phyloP scores from a whole-genome alignment of 1,140 invertebrate genomes.

The Drosophila aff. region DNA sequence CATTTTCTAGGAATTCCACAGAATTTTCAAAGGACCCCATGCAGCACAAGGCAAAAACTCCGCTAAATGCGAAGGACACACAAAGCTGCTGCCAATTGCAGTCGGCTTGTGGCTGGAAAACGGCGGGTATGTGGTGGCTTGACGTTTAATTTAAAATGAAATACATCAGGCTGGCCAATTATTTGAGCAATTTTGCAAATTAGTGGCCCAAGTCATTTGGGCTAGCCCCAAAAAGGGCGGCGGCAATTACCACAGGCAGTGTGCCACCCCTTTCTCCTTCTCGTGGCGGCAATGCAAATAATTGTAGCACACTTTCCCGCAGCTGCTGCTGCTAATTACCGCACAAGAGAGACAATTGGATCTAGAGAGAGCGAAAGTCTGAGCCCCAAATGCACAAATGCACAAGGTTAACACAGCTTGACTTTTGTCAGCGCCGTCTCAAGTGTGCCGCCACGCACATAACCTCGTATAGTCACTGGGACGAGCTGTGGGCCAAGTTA shows the following conservation, averaged over 20 bases:
- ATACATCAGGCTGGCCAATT: slow-evolving; percentile 75
- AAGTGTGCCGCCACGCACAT: slow-evolving; percentile 37
- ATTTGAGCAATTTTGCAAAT: slow-evolving; percentile 78
- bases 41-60: slow-evolving; percentile 7
- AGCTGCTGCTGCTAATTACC: slow-evolving; percentile 61
- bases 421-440: slow-evolving; percentile 53
- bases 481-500: slow-evolving; percentile 27
- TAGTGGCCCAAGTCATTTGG: slow-evolving; percentile 62
- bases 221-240: slow-evolving; percentile 40
- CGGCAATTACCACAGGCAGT: slow-evolving; percentile 59
- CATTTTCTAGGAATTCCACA: background rate
- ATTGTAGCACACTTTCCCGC: slow-evolving; percentile 59
- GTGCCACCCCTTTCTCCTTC: background rate
- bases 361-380: slow-evolving; percentile 27
- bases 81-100: slow-evolving; percentile 72
- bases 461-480: background rate
- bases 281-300: slow-evolving; percentile 31
- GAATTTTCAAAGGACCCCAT: slow-evolving; percentile 12
- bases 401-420: slow-evolving; percentile 49
- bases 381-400: slow-evolving; percentile 28
- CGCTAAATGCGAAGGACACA: slow-evolving; percentile 21
- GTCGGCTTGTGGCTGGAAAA: slow-evolving; percentile 41
- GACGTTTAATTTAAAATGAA: slow-evolving; percentile 75
- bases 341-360: slow-evolving; percentile 32
- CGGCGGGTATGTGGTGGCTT: slow-evolving; percentile 29